phyloP scores from a whole-genome alignment of 2,888 invertebrate species.

The Noctuana brunneofusca region DNA sequence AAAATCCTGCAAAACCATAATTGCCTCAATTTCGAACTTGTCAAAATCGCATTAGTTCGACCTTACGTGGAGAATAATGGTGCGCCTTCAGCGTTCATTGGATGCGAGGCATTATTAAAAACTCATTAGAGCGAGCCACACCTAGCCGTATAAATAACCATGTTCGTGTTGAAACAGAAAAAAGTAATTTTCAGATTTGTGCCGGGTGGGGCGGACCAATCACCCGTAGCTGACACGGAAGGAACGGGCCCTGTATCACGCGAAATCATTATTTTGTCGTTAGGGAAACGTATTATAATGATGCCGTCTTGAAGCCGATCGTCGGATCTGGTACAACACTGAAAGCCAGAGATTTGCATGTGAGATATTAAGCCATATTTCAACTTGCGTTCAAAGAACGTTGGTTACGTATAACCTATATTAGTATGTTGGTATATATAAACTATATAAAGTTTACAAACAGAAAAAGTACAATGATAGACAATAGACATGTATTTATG shows the following conservation, averaged over 20 bases:
- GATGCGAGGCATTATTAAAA: conserved; percentile 79
- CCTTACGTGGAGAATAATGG: conserved; percentile 65
- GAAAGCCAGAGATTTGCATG: conserved; percentile 29
- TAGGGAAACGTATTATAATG: conserved; percentile 68
- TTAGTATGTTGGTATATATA: too few species aligned
- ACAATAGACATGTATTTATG: too few species aligned
- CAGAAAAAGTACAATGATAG: too few species aligned
- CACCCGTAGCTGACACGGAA: conserved; percentile 79
- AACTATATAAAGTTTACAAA: too few species aligned
- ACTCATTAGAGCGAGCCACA: conserved; percentile 76
- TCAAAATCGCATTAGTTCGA: conserved; percentile 80
- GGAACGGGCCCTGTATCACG: conserved; percentile 71
- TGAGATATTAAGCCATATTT: conserved; percentile 21
- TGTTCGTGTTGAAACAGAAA: conserved; percentile 70
- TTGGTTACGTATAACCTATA: neutral
- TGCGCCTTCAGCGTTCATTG: conserved; percentile 73
- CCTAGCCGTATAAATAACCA: conserved; percentile 60
- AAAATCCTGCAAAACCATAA: conserved; percentile 75
- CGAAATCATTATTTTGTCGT: conserved; percentile 81
- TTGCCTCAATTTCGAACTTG: conserved; percentile 80
- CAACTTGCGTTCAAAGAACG: conserved; percentile 7
- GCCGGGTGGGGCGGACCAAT: conserved; percentile 64
- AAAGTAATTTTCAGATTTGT: conserved; percentile 78
- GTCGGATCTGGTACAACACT: conserved; percentile 12
- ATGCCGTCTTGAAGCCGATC: conserved; percentile 27